Base-by-base conservation (phyloP, 1,140 invertebrate species). In the Temnothorax longispinosus region DNA sequence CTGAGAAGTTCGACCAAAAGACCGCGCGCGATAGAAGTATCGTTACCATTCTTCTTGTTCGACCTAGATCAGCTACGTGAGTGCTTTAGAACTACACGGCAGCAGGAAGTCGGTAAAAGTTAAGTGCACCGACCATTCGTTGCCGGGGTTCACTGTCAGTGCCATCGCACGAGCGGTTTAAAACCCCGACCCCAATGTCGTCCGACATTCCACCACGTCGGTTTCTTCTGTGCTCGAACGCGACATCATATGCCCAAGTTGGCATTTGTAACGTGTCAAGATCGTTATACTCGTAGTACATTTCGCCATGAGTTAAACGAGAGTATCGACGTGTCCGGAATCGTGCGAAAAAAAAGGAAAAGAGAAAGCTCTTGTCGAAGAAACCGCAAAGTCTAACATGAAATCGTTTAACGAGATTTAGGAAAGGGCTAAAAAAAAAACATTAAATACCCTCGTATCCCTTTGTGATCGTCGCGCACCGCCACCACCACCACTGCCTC, bases 401-500 rank as follows among this genome's bases (percentile, higher is more conserved):
- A 60, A 44, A 84, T 38, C 27, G 41, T 47, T 47, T 50, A 60
- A 21, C 18, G 69, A n/a, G 13, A 60, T 62, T 74, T 74, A 60
- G 41, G 54, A 54, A 84, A 84, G 41, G 13, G 32, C 18, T 72
- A 18, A 18, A 27, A 74, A 60, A 65, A 58, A 72, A 65, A n/a
- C 15, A 21, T 18, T 72, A 74, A 71, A 60, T 47, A n/a, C 15
- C 27, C 67, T 71, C n/a, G 11, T 75, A 50, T 8, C 27, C 18
- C 38, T 27, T 74, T 84, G 69, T 84, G 80, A 84, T 84, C 52
- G 80, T 84, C 80, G 80, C 54, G 3, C 80, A 84, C 80, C 69
- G 54, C 56, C 80, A 84, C 67, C 69, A 84, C 67, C 64, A 74
- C 54, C 80, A 82, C 52, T 60, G 67, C 54, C 80, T 58, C 67